Percentiles rank a stretch among this genome's conserved stretches.
Conservation (phyloP, 2,113 vertebrate species). For the Proterorhinus semilunaris region DNA sequence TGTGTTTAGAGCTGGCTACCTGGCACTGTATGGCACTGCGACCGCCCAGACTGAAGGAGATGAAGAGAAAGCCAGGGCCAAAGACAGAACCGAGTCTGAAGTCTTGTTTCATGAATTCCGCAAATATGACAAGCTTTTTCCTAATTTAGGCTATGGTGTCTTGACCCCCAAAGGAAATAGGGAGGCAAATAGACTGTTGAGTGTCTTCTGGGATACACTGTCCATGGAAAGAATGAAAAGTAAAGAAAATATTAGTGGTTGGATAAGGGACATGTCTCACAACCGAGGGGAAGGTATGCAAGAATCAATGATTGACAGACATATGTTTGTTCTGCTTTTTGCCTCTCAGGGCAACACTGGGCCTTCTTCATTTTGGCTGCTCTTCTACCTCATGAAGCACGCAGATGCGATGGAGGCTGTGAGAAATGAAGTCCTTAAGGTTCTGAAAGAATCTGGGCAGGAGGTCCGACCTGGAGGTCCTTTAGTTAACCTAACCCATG, state of each 20-base stretch:
- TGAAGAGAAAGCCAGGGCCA: constrained; percentile 62
- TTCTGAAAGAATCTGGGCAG: constrained; percentile 72
- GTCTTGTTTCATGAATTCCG: constrained; percentile 71
- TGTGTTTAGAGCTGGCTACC: constrained; percentile 85
- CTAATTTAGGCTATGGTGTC: constrained; percentile 77
- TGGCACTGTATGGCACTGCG: constrained; percentile 83
- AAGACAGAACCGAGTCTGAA: constrained; percentile 72
- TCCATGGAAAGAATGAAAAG: constrained; percentile 64
- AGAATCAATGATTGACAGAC: constrained; percentile 75
- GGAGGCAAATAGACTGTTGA: constrained; percentile 75
- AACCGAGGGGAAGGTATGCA: constrained; percentile 59
- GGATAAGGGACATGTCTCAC: constrained; percentile 78
- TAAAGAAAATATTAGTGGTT: constrained; percentile 83
- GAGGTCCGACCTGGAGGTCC: constrained; percentile 56
- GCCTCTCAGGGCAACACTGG: constrained; percentile 91
- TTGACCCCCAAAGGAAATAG: constrained; percentile 74
- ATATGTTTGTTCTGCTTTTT: constrained; percentile 90
- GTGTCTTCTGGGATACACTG: constrained; percentile 78
- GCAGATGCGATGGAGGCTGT: constrained; percentile 85
- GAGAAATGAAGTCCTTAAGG: constrained; percentile 73
- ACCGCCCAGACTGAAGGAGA: constrained; percentile 3
- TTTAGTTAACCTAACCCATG: constrained; percentile 64
- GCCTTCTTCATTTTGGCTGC: constrained; percentile 86
- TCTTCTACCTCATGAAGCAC: constrained; percentile 85
- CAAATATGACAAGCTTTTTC: constrained; percentile 86